Conservation (phyloP, 2,888 invertebrate species). For the Papilio protenor region DNA sequence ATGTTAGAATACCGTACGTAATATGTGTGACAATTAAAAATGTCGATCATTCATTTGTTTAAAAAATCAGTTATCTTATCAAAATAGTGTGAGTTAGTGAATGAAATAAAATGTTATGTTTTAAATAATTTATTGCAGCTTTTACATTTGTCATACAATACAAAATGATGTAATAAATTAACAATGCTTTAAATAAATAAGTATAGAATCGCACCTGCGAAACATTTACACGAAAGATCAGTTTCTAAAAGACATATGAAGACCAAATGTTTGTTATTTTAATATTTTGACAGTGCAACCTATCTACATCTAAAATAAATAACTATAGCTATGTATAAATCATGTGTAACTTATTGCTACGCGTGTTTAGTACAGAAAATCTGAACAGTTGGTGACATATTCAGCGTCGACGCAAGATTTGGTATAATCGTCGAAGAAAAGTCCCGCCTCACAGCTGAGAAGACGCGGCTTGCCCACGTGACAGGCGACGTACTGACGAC, state of each 20-base stretch:
- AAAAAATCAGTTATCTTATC: neutral
- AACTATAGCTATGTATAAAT: neutral
- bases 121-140: constrained; percentile 9
- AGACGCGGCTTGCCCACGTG: constrained; percentile 65
- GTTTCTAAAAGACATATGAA: neutral
- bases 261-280: neutral
- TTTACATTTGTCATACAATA: neutral
- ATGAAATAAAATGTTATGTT: neutral
- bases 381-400: constrained; percentile 49
- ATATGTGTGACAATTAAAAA: too few relatives aligned
- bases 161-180: constrained; percentile 13
- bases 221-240: neutral
- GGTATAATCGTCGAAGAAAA: constrained; percentile 60
- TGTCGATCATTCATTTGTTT: neutral
- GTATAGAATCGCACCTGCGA: neutral
- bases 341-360: constrained; percentile 46
- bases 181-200: neutral
- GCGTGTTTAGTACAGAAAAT: constrained; percentile 54
- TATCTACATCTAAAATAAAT: neutral
- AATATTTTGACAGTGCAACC: neutral
- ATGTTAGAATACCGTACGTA: neutral
- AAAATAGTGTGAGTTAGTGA: neutral
- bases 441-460: constrained; percentile 64
- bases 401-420: constrained; percentile 59
- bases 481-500: constrained; percentile 65